phyloP scores from a whole-genome alignment of 2,797 vertebrate species.

The Typhlichthys eigenmanni region DNA sequence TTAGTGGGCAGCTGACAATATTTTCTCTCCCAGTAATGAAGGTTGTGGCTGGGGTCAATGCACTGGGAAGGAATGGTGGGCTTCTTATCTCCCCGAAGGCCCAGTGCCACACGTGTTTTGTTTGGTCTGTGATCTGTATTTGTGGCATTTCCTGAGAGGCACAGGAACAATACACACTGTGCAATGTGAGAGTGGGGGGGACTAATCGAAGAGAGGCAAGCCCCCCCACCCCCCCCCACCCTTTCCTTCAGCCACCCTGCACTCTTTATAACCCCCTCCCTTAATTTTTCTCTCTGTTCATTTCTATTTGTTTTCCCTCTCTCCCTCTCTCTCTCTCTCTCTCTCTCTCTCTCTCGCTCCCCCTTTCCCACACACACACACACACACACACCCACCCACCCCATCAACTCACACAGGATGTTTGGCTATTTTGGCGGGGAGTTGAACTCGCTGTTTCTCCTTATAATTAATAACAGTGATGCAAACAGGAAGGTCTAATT shows the following conservation, averaged over 20 bases:
- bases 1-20: slow-evolving; percentile 87
- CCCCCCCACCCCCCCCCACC: slow-evolving; percentile 1
- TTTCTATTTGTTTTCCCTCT: slow-evolving; percentile 29
- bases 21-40: slow-evolving; percentile 84
- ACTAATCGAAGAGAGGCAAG: slow-evolving; percentile 51
- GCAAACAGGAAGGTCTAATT: slow-evolving; percentile 81
- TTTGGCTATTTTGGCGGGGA: slow-evolving; percentile 68
- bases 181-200: slow-evolving; percentile 74
- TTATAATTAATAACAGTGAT: slow-evolving; percentile 82
- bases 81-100: slow-evolving; percentile 82
- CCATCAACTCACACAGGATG: slow-evolving; percentile 48
- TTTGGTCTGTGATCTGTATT: slow-evolving; percentile 84
- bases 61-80: slow-evolving; percentile 73
- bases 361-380: slow-evolving; percentile 10
- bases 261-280: neutral
- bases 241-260: neutral
- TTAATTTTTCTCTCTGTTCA: slow-evolving; percentile 15
- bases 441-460: slow-evolving; percentile 61
- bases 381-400: slow-evolving; percentile 5
- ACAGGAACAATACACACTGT: slow-evolving; percentile 85
- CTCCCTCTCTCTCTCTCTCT: slow-evolving; percentile 17
- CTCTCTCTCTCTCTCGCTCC: slow-evolving; percentile 27
- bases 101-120: slow-evolving; percentile 76
- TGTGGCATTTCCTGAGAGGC: slow-evolving; percentile 97
- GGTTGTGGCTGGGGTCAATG: slow-evolving; percentile 81